phyloP scores from a whole-genome alignment of 2,797 vertebrate genomes.

The Liparis tanakae region DNA sequence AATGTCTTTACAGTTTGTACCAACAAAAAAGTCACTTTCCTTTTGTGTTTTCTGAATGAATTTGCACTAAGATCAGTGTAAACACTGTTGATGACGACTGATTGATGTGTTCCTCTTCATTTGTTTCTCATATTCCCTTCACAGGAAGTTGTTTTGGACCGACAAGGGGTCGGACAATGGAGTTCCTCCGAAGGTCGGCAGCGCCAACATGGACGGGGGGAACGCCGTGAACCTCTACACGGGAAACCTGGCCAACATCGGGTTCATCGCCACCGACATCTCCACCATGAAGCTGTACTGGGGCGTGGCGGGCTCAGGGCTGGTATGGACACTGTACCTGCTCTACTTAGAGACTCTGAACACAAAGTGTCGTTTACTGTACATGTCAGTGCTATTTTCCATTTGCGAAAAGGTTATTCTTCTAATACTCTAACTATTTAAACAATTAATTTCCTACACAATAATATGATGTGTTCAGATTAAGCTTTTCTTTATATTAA shows the following conservation, averaged over 20 bases:
- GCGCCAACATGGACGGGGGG: conserved; percentile 82
- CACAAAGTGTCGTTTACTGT: not conserved
- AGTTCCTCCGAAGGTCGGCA: conserved; percentile 80
- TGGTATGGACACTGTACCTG: conserved; percentile 62
- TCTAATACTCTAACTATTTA: not conserved
- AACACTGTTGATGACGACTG: not conserved
- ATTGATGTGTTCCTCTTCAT: not conserved
- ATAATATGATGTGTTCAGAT: not conserved
- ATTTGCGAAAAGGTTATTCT: not conserved
- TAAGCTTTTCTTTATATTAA: not conserved
- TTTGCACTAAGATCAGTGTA: not conserved
- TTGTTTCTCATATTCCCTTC: conserved; percentile 5
- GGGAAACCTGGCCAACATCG: conserved; percentile 70
- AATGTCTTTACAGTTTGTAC: not conserved
- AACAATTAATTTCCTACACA: not conserved
- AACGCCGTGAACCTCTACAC: conserved; percentile 77
- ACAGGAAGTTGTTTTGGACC: conserved; percentile 82
- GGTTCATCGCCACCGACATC: conserved; percentile 77
- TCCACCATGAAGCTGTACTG: conserved; percentile 78
- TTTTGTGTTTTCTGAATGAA: not conserved
- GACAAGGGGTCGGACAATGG: conserved; percentile 77
- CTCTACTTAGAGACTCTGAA: not conserved
- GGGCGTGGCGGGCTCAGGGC: conserved; percentile 73
- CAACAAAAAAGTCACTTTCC: not conserved
- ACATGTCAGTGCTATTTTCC: not conserved